phyloP scores from a whole-genome alignment of 1,140 invertebrate genomes.

The fruit fly (Drosophila melanogaster) region DNA sequence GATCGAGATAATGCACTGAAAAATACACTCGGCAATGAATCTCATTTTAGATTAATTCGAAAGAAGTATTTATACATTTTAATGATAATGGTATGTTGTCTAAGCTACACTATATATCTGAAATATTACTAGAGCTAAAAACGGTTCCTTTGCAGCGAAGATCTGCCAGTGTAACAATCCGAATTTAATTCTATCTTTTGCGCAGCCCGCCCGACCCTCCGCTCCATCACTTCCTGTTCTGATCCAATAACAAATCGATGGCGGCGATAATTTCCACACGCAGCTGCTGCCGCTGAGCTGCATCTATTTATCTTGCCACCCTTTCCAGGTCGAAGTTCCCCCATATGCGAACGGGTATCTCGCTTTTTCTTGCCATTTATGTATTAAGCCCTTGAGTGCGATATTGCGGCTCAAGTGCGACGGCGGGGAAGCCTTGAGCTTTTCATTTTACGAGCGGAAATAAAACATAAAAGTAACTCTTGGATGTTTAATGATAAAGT shows the following conservation, averaged over 20 bases:
- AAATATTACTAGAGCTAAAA: no score
- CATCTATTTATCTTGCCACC: constrained; percentile 78
- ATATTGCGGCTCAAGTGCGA: constrained; percentile 78
- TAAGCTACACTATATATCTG: no score
- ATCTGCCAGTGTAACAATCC: constrained; percentile 12
- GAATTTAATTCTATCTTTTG: constrained; percentile 12
- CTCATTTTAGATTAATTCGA: not conserved
- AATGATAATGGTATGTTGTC: no score
- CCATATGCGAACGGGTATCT: not conserved
- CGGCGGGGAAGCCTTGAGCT: constrained; percentile 61
- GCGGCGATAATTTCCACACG: constrained; percentile 70
- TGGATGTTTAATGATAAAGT: constrained; percentile 81
- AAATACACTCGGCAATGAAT: not conserved
- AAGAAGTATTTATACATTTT: no score
- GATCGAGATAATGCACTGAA: constrained; percentile 7
- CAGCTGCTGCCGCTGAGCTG: constrained; percentile 71
- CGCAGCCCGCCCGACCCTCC: not conserved
- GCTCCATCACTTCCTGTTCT: constrained; percentile 21
- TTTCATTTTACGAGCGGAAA: constrained; percentile 65
- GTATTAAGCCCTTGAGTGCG: constrained; percentile 78
- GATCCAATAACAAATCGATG: constrained; percentile 74
- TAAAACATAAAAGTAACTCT: constrained; percentile 82
- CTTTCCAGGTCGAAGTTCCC: constrained; percentile 32
- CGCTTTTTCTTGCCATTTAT: constrained; percentile 32
- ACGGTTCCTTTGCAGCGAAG: no score